Evolutionary conservation across 1,140 invertebrate genomes (phyloP).

Genomic region (Leptoteleia sp.): DNA sequence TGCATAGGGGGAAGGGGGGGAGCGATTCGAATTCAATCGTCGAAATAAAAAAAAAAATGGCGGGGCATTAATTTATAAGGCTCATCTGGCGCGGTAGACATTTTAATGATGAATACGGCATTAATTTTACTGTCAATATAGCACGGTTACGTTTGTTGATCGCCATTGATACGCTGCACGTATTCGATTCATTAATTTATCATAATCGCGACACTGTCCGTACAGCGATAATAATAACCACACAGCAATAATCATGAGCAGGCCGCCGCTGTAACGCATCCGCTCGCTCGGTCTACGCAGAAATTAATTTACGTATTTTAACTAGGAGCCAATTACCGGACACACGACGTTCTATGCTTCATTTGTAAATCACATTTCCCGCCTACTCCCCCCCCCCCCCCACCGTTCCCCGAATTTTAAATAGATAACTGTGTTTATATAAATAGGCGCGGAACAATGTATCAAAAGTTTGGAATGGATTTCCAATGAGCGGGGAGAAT

Average conservation of each 20-base stretch:
- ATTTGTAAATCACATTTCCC: conserved; percentile 51
- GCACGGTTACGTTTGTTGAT: conserved; percentile 61
- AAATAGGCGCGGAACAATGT: not conserved
- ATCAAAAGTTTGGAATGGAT: too few species aligned
- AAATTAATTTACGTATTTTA: conserved; percentile 65
- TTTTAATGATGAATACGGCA: too few species aligned
- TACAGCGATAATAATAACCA: conserved; percentile 65
- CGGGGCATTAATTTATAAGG: too few species aligned
- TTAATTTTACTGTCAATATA: conserved; percentile 47
- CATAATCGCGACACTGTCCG: conserved; percentile 64
- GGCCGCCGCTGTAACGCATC: conserved; percentile 55
- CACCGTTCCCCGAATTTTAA: conserved; percentile 11
- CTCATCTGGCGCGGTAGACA: too few species aligned
- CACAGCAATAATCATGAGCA: conserved; percentile 62
- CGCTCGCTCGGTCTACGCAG: conserved; percentile 32
- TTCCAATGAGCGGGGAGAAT: too few species aligned
- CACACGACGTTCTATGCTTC: conserved; percentile 35
- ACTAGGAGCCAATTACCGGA: conserved; percentile 59
- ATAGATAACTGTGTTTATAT: conserved; percentile 9
- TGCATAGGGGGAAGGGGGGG: too few species aligned
- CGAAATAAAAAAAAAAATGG: too few species aligned
- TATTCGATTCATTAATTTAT: conserved; percentile 67
- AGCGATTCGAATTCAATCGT: too few species aligned
- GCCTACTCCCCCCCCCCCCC: too few species aligned
- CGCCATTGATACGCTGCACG: conserved; percentile 54